phyloP scores from a whole-genome alignment of 2,888 invertebrate species.

The Drosophila paucipuncta region DNA sequence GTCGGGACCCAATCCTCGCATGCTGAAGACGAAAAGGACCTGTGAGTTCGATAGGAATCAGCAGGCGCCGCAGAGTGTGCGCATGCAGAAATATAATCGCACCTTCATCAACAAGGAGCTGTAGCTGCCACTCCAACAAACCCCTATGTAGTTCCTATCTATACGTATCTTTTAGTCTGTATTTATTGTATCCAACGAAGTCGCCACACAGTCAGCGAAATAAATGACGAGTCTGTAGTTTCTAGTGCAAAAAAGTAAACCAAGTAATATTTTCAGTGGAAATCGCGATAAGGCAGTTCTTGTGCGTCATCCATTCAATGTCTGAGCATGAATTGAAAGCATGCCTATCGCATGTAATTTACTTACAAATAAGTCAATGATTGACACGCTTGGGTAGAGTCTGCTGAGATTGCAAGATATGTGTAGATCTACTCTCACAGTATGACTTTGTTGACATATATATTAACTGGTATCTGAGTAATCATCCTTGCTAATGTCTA shows the following conservation, averaged over 20 bases:
- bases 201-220: not conserved
- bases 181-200: conserved; percentile 14
- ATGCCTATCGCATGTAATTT: not conserved
- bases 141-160: conserved; percentile 25
- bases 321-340: not conserved
- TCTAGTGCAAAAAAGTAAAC: not conserved
- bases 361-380: not conserved
- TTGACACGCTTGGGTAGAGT: not conserved
- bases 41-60: conserved; percentile 87
- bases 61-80: conserved; percentile 85
- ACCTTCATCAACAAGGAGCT: conserved; percentile 63
- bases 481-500: not conserved
- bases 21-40: conserved; percentile 87
- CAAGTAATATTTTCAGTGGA: not conserved
- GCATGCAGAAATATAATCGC: conserved; percentile 80
- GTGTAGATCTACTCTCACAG: not conserved
- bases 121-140: not conserved
- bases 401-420: not conserved
- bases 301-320: not conserved
- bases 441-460: not conserved
- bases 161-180: not conserved
- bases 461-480: not conserved
- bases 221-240: conserved; percentile 4
- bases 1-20: conserved; percentile 86
- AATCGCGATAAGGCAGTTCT: not conserved